phyloP scores from a whole-genome alignment of 1,140 invertebrate genomes.

The Telenomus remus region DNA sequence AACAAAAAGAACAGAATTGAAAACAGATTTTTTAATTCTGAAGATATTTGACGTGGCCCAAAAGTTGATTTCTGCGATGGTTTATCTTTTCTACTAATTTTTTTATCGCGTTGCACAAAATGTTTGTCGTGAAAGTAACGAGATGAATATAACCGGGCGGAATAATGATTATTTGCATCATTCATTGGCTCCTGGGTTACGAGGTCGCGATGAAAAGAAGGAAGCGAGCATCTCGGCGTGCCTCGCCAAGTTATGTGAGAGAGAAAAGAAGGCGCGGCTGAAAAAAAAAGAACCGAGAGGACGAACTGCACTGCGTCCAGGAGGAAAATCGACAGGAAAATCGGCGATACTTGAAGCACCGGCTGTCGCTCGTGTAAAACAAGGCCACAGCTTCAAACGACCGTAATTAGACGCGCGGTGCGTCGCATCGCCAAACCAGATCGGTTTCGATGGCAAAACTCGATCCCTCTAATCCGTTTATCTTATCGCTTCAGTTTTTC shows the following conservation, averaged over 20 bases:
- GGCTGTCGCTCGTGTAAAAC: constrained; percentile 28
- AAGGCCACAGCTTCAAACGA: constrained; percentile 43
- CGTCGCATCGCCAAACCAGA: background rate
- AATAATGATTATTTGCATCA: constrained; percentile 50
- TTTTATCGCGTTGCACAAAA: background rate
- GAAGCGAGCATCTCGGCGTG: constrained; percentile 37
- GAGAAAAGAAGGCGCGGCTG: constrained; percentile 39
- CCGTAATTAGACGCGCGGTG: constrained; percentile 28
- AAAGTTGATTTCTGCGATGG: too few species aligned
- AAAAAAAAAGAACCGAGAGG: too few species aligned
- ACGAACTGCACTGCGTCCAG: constrained; percentile 1
- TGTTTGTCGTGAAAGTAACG: constrained; percentile 27
- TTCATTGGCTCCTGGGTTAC: constrained; percentile 52
- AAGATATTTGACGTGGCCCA: too few species aligned
- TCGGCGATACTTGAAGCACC: constrained; percentile 32
- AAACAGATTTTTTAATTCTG: too few species aligned
- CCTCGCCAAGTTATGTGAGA: constrained; percentile 40
- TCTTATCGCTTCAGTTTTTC: constrained; percentile 1
- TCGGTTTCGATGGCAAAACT: background rate
- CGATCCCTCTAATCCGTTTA: too few species aligned
- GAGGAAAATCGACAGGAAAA: constrained; percentile 46
- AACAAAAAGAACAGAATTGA: too few species aligned
- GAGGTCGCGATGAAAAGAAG: constrained; percentile 57
- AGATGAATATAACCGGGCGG: constrained; percentile 22
- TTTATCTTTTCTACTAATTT: background rate